Conservation (phyloP, 2,888 invertebrate species). For the Athetis lepigone region DNA sequence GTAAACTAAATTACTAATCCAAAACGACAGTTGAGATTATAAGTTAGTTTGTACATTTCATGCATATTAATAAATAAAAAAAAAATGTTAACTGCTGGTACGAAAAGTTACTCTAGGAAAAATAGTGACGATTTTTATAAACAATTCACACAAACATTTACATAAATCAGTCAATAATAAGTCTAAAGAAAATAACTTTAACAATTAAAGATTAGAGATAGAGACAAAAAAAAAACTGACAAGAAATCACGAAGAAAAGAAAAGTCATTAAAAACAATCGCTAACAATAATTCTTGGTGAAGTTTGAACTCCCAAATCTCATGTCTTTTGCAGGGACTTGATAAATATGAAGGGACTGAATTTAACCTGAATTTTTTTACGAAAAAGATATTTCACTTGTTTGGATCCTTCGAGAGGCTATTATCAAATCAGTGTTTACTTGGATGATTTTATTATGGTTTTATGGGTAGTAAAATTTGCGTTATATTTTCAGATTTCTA, state of each 20-base stretch:
- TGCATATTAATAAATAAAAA: too few relatives aligned
- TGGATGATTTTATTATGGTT: not conserved
- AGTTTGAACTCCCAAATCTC: constrained; percentile 58
- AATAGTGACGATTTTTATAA: not conserved
- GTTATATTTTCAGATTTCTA: too few relatives aligned
- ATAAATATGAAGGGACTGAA: constrained; percentile 66
- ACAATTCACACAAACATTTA: not conserved
- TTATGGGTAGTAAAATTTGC: too few relatives aligned
- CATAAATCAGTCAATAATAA: constrained; percentile 20
- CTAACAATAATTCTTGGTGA: constrained; percentile 74
- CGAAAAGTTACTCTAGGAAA: too few relatives aligned
- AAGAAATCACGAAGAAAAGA: constrained; percentile 66
- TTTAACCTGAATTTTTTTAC: constrained; percentile 10
- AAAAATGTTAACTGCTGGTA: too few relatives aligned
- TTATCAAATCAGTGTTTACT: constrained; percentile 1
- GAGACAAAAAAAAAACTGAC: constrained; percentile 29
- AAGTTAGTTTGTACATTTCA: too few relatives aligned
- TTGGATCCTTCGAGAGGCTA: not conserved
- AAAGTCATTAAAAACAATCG: constrained; percentile 84
- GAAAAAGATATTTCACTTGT: not conserved
- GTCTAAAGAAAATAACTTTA: constrained; percentile 45
- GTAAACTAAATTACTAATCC: too few relatives aligned
- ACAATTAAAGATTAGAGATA: constrained; percentile 54
- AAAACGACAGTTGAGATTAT: too few relatives aligned
- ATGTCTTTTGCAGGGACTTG: constrained; percentile 73